Evolutionary conservation across 2,113 vertebrate genomes (phyloP), one percentile per base, ranked within the genome.

Genomic region (Sorex araneus): DNA sequence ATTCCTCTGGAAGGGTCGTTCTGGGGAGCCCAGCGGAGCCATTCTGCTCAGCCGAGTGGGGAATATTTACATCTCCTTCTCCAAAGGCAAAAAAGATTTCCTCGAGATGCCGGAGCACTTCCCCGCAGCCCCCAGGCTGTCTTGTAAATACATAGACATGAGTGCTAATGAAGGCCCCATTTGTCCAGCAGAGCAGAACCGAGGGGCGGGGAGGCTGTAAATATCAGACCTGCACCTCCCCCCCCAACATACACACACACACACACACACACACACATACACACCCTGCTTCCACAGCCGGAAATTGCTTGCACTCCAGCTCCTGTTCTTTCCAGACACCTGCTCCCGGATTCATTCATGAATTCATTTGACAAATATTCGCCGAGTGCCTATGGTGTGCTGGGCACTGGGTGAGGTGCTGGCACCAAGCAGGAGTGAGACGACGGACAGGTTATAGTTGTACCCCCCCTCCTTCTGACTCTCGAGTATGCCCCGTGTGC

Each of bases 71-170:
- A 76, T 74, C 83, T 89, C 87, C 74, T 90, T 80, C 81, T 92
- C 95, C 84, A 77, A 93, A 95, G 28, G 94, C 91, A 89, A 94
- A 92, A 92, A 43, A 16, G 18, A 91, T 84, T 81, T 95, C 87
- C 50, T 77, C 34, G 40, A 80, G 84, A 92, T 66, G 63, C 69
- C 15, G 54, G 87, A 88, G 91, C 81, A 36, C 47, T 69, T 71
- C 34, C 81, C 36, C 4, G 88, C 78, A 77, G 89, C 92, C 91
- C 83, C 73, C 8, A 28, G 95, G 83, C 76, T 74, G 75, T 40
- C 79, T 70, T 36, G 83, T 95, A 95, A 87, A 82, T 71, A 87
- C 16, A 19, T 1, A 90, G 82, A 73, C 16, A 15, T 2, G 81
- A 86, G 64, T 60, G 69, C 21, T 84, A 47, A 47, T 1, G 0